Conservation (phyloP, 2,888 invertebrate species). For the Ophioninae sp. region DNA sequence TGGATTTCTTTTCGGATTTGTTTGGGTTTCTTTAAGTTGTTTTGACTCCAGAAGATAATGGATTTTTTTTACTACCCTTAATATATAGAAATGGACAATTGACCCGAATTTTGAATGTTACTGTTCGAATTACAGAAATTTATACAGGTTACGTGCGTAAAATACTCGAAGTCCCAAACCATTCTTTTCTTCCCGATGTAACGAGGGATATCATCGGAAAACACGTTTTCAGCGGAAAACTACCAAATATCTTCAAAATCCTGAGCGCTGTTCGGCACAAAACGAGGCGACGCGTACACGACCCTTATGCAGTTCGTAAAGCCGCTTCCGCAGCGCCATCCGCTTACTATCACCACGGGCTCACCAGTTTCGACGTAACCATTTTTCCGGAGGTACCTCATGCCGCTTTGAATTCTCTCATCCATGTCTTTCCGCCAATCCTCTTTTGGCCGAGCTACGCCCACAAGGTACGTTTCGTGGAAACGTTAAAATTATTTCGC, state of each 20-base stretch:
- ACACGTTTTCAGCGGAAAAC: conserved; percentile 15
- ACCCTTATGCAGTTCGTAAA: conserved; percentile 88
- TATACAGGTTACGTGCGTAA: too few relatives aligned
- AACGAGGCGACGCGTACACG: conserved; percentile 81
- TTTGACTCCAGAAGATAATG: too few relatives aligned
- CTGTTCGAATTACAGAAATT: too few relatives aligned
- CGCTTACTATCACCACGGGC: conserved; percentile 87
- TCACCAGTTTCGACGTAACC: conserved; percentile 87
- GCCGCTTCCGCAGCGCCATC: conserved; percentile 87
- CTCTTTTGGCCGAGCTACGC: conserved; percentile 78
- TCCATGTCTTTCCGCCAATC: conserved; percentile 86
- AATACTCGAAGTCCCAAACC: too few relatives aligned
- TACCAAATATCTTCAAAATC: conserved; percentile 67
- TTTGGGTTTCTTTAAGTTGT: too few relatives aligned
- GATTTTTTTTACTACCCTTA: too few relatives aligned
- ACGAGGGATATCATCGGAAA: conserved; percentile 22
- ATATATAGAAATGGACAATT: too few relatives aligned
- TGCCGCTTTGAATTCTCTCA: conserved; percentile 83
- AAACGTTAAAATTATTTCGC: too few relatives aligned
- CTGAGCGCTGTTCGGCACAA: conserved; percentile 47
- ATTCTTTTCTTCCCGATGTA: background rate
- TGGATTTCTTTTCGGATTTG: too few relatives aligned
- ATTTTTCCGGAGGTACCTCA: conserved; percentile 84
- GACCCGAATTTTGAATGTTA: too few relatives aligned
- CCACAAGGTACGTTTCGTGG: too few relatives aligned